Evolutionary conservation across 2,888 invertebrate species (phyloP), one percentile per base, ranked within the genome.

Genomic region (Ypsolopha scabrella): DNA sequence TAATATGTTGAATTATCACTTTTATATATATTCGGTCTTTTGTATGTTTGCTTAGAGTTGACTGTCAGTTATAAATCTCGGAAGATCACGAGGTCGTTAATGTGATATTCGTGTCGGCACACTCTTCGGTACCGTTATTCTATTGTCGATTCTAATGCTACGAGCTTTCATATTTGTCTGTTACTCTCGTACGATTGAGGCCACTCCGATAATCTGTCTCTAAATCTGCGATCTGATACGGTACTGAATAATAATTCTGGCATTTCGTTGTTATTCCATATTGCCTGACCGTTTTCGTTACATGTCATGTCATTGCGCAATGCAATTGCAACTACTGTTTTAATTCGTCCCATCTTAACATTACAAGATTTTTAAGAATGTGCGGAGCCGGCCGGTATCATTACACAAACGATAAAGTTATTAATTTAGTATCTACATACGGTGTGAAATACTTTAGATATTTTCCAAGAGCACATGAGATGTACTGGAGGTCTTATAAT

Each of bases 51-150:
- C 59, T 60, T 71, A 64, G 64, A 60, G 67, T 67, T 65, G 57
- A 62, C 65, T 75, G 78, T 77, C 74, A 72, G 78, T 78, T 80
- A 80, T 80, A 83, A 82, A 83, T 85, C 82, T 80, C 70, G 65
- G 65, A 64, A 75, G 80, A 81, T 82, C 80, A 81, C 80, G 82
- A 81, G 80, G 77, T 77, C 70, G 79, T 80, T 83, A 83, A 81
- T 82, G 82, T 79, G 75, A 80, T 79, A 81, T 80, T 83, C 80
- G 81, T 82, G 83, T 82, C 81, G 78, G 72, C 78, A 76, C 75
- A 70, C 73, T 65, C 75, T 72, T 64, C 68, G 70, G 70, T 71
- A 77, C 85, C 80, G 85, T 81, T 86, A 85, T 65, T 63, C 79
- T 69, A 81, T 85, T 83, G 85, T 82, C 75, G 76, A 78, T 80